Percentiles rank a stretch among this genome's conserved stretches.
phyloP scores from a whole-genome alignment of 2,797 vertebrate species.

The Urophycis tenuis region DNA sequence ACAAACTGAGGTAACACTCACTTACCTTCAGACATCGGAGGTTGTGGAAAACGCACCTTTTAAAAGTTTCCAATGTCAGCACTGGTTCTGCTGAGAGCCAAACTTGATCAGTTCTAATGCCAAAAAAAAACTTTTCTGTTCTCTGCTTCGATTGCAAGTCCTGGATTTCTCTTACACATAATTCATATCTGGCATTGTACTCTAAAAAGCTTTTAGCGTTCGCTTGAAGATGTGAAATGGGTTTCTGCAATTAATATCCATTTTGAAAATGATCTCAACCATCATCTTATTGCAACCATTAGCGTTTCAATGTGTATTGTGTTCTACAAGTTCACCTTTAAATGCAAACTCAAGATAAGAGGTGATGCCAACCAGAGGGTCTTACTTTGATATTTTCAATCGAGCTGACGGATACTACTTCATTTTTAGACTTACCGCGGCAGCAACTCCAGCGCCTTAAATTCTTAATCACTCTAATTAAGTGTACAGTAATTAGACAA shows the following conservation, averaged over 20 bases:
- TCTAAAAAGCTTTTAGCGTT: constrained; percentile 26
- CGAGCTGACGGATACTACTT: constrained; percentile 47
- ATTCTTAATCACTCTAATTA: constrained; percentile 65
- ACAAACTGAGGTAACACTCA: background rate
- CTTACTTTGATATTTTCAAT: constrained; percentile 33
- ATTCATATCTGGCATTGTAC: constrained; percentile 27
- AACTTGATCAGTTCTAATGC: constrained; percentile 1
- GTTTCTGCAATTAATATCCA: constrained; percentile 25
- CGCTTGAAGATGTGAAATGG: constrained; percentile 26
- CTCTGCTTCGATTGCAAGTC: constrained; percentile 3
- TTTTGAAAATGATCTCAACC: constrained; percentile 24
- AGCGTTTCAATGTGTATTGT: constrained; percentile 12
- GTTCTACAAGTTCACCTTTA: constrained; percentile 27
- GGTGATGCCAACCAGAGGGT: constrained; percentile 24
- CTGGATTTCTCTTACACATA: constrained; percentile 9
- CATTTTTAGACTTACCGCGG: constrained; percentile 38
- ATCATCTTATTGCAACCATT: background rate
- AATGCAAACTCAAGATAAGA: constrained; percentile 33
- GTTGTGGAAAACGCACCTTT: background rate
- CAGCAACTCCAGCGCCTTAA: constrained; percentile 47
- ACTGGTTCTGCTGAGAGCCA: background rate
- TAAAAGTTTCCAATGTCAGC: constrained; percentile 7
- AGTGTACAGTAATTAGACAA: constrained; percentile 58
- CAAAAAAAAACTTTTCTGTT: background rate
- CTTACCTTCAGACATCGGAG: background rate